phyloP scores from a whole-genome alignment of 1,140 invertebrate genomes.

The Bombus sylvicola region DNA sequence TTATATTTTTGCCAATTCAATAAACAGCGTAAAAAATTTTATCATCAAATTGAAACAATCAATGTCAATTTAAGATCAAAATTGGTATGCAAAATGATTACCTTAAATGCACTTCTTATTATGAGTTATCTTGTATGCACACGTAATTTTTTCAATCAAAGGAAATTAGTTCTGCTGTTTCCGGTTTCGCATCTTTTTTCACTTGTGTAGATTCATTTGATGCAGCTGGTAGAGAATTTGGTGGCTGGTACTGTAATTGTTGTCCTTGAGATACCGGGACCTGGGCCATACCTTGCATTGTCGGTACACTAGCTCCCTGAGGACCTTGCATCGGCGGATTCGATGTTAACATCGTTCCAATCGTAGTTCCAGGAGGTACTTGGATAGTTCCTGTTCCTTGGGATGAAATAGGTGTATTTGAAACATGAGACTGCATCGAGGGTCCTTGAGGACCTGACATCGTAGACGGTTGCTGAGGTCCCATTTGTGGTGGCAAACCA shows the following conservation, averaged over 20 bases:
- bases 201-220: slow-evolving; percentile 49
- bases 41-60: slow-evolving; percentile 1
- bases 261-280: slow-evolving; percentile 53
- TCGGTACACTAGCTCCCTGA: slow-evolving; percentile 40
- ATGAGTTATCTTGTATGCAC: slow-evolving; percentile 5
- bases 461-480: slow-evolving; percentile 51
- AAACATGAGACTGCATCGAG: slow-evolving; percentile 47
- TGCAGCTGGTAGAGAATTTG: slow-evolving; percentile 41
- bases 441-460: slow-evolving; percentile 55
- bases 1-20: slow-evolving; percentile 7
- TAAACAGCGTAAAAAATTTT: slow-evolving; percentile 14
- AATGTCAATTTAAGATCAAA: slow-evolving; percentile 24
- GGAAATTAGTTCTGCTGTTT: slow-evolving; percentile 79
- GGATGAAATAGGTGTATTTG: slow-evolving; percentile 51
- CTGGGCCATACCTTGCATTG: slow-evolving; percentile 55
- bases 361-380: slow-evolving; percentile 34
- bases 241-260: slow-evolving; percentile 57
- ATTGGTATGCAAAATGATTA: slow-evolving; percentile 31
- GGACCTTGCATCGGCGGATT: slow-evolving; percentile 49
- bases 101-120: slow-evolving; percentile 53
- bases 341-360: slow-evolving; percentile 37
- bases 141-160: slow-evolving; percentile 72
- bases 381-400: slow-evolving; percentile 54
- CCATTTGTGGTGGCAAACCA: slow-evolving; percentile 58
- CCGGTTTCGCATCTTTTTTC: slow-evolving; percentile 72